These are phyloP conservation scores for Notolabrus celidotus DNA, from an alignment of 2,797 vertebrate genomes.

Conservation along the genomic window DNA sequence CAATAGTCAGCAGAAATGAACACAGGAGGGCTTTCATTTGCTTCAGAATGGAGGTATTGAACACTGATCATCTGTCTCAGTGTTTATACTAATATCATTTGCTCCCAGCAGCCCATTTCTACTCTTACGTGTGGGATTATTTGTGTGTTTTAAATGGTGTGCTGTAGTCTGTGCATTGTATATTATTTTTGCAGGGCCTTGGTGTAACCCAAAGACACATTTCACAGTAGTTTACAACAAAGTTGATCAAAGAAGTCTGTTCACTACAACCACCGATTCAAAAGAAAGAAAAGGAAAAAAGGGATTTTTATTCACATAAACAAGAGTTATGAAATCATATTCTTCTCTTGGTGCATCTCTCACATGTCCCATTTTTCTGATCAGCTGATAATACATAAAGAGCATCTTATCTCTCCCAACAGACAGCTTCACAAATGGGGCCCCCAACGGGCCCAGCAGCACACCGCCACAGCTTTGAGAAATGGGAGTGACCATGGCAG, in stretches of 20 bases:
- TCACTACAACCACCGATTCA: slow-evolving; percentile 3
- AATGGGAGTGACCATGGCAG: slow-evolving; percentile 85
- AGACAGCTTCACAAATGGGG: slow-evolving; percentile 86
- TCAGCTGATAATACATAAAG: slow-evolving; percentile 81
- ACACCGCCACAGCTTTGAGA: slow-evolving; percentile 79
- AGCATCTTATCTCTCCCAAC: slow-evolving; percentile 83
- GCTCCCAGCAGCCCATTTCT: too few species aligned
- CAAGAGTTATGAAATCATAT: slow-evolving; percentile 31
- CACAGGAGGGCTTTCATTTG: too few species aligned
- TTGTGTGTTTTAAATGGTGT: too few species aligned
- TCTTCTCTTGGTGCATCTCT: slow-evolving; percentile 47
- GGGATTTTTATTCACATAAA: background rate
- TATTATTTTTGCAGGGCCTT: background rate
- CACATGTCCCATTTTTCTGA: slow-evolving; percentile 77
- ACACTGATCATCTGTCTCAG: too few species aligned
- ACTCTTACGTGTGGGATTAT: too few species aligned
- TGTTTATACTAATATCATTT: background rate
- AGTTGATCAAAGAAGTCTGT: background rate
- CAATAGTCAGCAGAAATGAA: too few species aligned
- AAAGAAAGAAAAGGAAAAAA: background rate
- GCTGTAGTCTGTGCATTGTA: background rate
- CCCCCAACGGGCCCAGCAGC: slow-evolving; percentile 77
- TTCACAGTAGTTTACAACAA: too few species aligned
- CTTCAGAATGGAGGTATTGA: too few species aligned
- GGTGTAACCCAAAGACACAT: too few species aligned